Evolutionary conservation across 2,113 vertebrate genomes (phyloP).

Genomic region (Lepus americanus): DNA sequence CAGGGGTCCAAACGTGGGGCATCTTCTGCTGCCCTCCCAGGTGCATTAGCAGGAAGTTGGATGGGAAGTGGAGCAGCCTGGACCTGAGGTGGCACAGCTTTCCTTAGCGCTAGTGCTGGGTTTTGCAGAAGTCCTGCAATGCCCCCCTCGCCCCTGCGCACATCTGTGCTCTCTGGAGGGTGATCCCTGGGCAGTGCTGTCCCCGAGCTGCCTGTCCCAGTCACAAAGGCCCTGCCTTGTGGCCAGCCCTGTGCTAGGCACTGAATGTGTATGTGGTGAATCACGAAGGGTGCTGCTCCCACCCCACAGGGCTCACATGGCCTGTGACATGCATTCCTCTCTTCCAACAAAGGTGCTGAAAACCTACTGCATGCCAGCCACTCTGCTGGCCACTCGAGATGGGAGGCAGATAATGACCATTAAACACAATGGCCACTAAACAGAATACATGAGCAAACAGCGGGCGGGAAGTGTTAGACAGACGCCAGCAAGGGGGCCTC

Average conservation of each 20-base stretch:
- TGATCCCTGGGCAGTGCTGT: too few species aligned
- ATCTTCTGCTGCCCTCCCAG: too few species aligned
- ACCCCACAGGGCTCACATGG: neutral
- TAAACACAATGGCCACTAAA: neutral
- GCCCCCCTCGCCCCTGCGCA: neutral
- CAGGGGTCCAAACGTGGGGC: too few species aligned
- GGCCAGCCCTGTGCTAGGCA: neutral
- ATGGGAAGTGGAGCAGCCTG: too few species aligned
- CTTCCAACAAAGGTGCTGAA: neutral
- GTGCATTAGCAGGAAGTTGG: too few species aligned
- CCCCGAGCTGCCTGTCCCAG: neutral
- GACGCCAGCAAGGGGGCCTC: too few species aligned
- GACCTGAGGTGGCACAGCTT: too few species aligned
- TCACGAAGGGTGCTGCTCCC: neutral
- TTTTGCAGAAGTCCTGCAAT: constrained; percentile 24
- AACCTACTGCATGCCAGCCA: neutral
- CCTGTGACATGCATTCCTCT: neutral
- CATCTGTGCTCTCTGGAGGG: too few species aligned
- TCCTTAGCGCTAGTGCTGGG: neutral
- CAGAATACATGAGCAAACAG: neutral
- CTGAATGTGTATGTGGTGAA: neutral
- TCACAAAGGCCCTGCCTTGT: neutral
- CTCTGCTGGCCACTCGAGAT: neutral
- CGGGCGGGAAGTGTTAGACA: neutral
- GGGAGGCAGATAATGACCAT: neutral